Percentiles rank a stretch among this genome's conserved stretches.
These are phyloP conservation scores for Papilio dardanus DNA, from an alignment of 1,140 invertebrate species.

Conservation along the genomic window DNA sequence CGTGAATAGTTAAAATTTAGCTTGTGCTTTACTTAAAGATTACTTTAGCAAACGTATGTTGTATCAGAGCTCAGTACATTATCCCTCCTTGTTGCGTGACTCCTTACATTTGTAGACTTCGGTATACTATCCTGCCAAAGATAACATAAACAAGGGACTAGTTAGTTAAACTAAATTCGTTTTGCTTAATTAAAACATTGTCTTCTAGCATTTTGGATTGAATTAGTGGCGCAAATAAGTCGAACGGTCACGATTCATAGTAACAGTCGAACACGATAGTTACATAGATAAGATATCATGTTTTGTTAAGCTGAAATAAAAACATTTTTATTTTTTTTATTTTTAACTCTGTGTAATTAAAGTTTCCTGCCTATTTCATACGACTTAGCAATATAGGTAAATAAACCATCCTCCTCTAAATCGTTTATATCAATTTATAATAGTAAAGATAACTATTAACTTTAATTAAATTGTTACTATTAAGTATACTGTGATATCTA, in stretches of 20 bases:
- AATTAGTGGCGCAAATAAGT: slow-evolving; percentile 61
- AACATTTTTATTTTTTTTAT: no score
- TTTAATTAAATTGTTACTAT: slow-evolving; percentile 24
- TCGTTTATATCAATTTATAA: slow-evolving; percentile 12
- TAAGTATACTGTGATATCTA: no score
- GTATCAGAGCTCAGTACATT: slow-evolving; percentile 45
- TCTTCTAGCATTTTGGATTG: slow-evolving; percentile 62
- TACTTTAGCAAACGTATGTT: slow-evolving; percentile 42
- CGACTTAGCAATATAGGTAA: background rate
- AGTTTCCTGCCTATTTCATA: background rate
- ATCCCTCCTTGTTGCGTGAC: slow-evolving; percentile 66
- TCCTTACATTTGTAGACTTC: slow-evolving; percentile 68
- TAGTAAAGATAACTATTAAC: slow-evolving; percentile 18
- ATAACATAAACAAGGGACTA: slow-evolving; percentile 60
- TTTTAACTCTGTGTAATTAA: slow-evolving; percentile 10
- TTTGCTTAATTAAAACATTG: slow-evolving; percentile 72
- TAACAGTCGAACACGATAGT: slow-evolving; percentile 31
- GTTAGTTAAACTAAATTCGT: slow-evolving; percentile 51
- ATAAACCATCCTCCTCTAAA: background rate
- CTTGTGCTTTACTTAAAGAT: background rate
- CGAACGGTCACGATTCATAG: slow-evolving; percentile 65
- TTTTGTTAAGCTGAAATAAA: slow-evolving; percentile 24
- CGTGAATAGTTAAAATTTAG: background rate
- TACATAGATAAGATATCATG: slow-evolving; percentile 22
- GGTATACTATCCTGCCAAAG: slow-evolving; percentile 55